These are phyloP conservation scores for Agriotes lineatus DNA, from an alignment of 2,888 invertebrate species.

Conservation along the genomic window DNA sequence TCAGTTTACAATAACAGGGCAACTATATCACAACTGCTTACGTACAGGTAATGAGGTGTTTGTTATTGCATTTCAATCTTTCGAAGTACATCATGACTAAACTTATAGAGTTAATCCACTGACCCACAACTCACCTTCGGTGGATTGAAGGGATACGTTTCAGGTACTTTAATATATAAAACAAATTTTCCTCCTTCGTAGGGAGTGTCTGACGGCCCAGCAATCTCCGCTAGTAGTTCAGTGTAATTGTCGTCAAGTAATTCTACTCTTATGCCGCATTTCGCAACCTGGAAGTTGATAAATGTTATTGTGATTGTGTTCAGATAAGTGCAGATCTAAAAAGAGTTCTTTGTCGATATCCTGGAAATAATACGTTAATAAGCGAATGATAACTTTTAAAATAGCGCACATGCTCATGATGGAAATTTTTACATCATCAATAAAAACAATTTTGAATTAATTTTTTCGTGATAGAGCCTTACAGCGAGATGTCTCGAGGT, in stretches of 20 bases:
- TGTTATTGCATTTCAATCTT: too few species aligned
- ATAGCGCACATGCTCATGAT: too few species aligned
- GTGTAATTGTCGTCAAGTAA: slow-evolving; percentile 91
- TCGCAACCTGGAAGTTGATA: slow-evolving; percentile 82
- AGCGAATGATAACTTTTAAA: too few species aligned
- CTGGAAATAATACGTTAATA: slow-evolving; percentile 39
- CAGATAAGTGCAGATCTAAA: neutral
- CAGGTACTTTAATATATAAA: slow-evolving; percentile 97
- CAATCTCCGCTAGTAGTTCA: slow-evolving; percentile 93
- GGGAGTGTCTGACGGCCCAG: too few species aligned
- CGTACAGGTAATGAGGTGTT: too few species aligned
- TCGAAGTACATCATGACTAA: too few species aligned
- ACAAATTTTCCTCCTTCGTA: too few species aligned
- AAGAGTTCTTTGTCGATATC: slow-evolving; percentile 11
- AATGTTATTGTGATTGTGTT: neutral
- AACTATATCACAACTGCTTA: too few species aligned
- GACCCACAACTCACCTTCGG: too few species aligned
- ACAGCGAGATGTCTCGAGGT: slow-evolving; percentile 48
- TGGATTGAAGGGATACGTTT: slow-evolving; percentile 99
- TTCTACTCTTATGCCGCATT: slow-evolving; percentile 90
- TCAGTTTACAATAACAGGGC: too few species aligned
- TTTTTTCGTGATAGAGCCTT: slow-evolving; percentile 33
- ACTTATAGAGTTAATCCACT: too few species aligned
- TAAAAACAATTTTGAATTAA: slow-evolving; percentile 43
- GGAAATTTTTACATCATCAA: too few species aligned